Evolutionary conservation across 2,797 vertebrate genomes (phyloP).

Genomic region (Enteromius unitaeniatus): DNA sequence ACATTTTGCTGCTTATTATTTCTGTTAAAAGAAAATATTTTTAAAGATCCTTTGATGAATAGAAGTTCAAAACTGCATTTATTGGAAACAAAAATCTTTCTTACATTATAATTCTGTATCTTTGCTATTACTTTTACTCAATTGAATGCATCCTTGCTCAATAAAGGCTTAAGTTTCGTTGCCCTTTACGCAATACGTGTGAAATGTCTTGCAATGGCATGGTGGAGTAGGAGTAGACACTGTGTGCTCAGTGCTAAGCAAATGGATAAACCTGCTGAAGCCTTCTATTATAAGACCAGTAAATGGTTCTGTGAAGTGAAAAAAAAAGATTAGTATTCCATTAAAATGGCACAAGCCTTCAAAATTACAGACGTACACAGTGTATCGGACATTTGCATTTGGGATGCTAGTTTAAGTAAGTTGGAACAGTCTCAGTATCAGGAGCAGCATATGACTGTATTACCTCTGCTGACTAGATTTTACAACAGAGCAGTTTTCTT

Average conservation of each 20-base stretch:
- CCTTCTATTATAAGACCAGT: not conserved
- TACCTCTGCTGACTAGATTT: conserved; percentile 2
- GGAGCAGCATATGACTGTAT: not conserved
- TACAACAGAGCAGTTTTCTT: not conserved
- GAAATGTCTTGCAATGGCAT: not conserved
- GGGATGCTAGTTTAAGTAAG: not conserved
- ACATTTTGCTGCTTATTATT: not conserved
- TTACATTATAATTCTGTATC: not conserved
- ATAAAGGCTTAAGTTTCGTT: not conserved
- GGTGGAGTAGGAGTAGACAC: not conserved
- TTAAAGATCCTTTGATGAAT: not conserved
- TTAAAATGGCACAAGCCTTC: not conserved
- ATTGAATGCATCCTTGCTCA: not conserved
- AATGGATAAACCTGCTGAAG: not conserved
- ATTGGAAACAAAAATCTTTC: not conserved
- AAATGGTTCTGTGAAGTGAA: not conserved
- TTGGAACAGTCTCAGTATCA: not conserved
- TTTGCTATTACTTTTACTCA: not conserved
- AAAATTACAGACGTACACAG: not conserved
- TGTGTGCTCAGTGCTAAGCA: not conserved
- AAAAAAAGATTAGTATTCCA: not conserved
- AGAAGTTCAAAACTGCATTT: not conserved
- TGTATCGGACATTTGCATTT: not conserved
- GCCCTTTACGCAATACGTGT: not conserved
- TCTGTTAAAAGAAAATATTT: not conserved